phyloP scores from a whole-genome alignment of 30 jellyfish, hydroid and myxozoan genomes.

The Rhopilema esculentum region DNA sequence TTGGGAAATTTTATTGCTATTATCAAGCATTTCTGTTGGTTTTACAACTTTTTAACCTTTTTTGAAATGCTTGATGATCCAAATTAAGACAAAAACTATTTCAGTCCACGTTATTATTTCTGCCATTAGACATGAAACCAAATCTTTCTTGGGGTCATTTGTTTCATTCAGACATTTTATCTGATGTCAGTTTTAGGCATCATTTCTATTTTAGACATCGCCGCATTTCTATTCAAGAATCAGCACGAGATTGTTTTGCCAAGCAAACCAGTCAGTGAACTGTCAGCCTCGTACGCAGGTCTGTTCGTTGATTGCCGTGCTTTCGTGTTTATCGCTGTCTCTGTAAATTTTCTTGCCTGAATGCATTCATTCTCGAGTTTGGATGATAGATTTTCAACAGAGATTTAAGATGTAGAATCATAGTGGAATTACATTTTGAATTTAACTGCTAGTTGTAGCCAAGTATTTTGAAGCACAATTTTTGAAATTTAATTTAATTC shows the following conservation, averaged over 20 bases:
- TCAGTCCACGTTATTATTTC: no score
- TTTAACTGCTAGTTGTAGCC: neutral
- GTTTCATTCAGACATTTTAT: no score
- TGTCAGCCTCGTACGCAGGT: neutral
- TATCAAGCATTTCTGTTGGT: no score
- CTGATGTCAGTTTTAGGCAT: neutral
- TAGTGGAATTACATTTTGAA: neutral
- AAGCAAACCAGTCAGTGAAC: neutral
- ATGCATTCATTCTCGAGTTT: neutral
- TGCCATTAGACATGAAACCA: no score
- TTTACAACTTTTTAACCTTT: no score
- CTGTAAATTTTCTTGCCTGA: neutral
- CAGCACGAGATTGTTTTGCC: neutral
- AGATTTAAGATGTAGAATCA: neutral
- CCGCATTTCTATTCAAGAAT: no score
- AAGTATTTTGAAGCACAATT: neutral
- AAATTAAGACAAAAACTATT: no score
- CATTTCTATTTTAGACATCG: no score
- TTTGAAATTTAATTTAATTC: neutral
- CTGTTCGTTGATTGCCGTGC: neutral
- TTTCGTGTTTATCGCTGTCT: neutral
- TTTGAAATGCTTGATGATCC: no score
- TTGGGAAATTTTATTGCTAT: no score
- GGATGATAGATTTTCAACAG: neutral
- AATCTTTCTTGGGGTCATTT: no score